A percentile compares a stretch with the other conserved stretches of the same genome.
Evolutionary conservation across 2,797 vertebrate species (phyloP).

Genomic region (Sparidentex hasta): DNA sequence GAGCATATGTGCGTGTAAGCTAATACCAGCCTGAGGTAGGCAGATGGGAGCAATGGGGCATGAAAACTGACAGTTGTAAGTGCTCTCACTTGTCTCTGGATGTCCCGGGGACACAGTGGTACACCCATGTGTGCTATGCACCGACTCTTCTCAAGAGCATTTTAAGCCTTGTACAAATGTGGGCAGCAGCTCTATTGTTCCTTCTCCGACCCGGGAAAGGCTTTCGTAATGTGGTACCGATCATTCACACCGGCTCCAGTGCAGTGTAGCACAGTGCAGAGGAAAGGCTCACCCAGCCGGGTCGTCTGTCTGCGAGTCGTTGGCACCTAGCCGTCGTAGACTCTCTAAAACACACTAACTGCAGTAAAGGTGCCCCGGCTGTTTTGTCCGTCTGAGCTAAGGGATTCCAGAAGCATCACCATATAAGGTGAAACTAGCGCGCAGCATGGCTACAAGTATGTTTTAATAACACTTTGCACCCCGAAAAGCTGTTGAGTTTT

Average conservation of each 20-base stretch:
- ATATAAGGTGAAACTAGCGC: constrained; percentile 63
- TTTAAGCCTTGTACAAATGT: constrained; percentile 38
- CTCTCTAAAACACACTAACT: constrained; percentile 72
- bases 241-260: background rate
- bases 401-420: constrained; percentile 59
- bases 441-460: constrained; percentile 23
- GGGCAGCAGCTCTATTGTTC: constrained; percentile 37
- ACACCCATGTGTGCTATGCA: constrained; percentile 67
- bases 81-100: constrained; percentile 68
- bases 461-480: constrained; percentile 65
- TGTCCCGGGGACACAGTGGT: constrained; percentile 58
- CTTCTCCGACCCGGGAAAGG: constrained; percentile 10
- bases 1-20: constrained; percentile 47
- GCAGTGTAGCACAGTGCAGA: constrained; percentile 7
- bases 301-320: constrained; percentile 69
- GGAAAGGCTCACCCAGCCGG: constrained; percentile 45
- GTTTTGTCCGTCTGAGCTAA: constrained; percentile 53
- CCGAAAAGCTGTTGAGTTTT: constrained; percentile 51
- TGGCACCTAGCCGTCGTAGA: constrained; percentile 75
- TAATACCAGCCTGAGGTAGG: constrained; percentile 68
- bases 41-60: constrained; percentile 74
- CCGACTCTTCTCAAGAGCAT: constrained; percentile 62
- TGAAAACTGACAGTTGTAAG: constrained; percentile 76
- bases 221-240: constrained; percentile 7
- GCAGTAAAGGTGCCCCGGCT: constrained; percentile 57